Conservation (phyloP, 2,888 invertebrate genomes). For the Callinectes sapidus region DNA sequence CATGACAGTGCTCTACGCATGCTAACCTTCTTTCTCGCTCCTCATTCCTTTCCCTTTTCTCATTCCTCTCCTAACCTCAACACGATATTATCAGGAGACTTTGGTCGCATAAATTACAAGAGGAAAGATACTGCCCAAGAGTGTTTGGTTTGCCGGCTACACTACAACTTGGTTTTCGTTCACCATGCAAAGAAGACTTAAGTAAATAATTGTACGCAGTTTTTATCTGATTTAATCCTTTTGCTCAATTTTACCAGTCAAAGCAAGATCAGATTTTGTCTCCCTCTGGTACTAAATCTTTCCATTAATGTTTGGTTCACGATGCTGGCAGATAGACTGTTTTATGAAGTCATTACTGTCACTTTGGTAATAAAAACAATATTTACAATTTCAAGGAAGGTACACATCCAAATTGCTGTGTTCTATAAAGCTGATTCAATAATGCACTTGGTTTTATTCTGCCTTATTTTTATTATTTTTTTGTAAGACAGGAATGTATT, state of each 20-base stretch:
- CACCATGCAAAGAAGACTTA: background rate
- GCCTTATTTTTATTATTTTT: background rate
- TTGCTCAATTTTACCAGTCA: background rate
- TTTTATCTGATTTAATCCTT: background rate
- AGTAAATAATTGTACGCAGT: background rate
- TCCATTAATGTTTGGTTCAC: background rate
- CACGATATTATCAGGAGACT: slow-evolving; percentile 24
- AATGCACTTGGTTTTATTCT: background rate
- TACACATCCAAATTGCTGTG: background rate
- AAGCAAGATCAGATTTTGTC: background rate
- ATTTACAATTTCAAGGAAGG: background rate
- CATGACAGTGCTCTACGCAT: background rate
- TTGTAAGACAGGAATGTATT: background rate
- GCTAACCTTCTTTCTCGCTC: slow-evolving; percentile 21
- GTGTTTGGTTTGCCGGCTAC: slow-evolving; percentile 33
- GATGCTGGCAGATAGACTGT: background rate
- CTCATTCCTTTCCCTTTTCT: slow-evolving; percentile 22
- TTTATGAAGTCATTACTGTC: background rate
- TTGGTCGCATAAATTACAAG: slow-evolving; percentile 33
- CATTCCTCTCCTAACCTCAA: slow-evolving; percentile 31
- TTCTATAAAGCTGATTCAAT: background rate
- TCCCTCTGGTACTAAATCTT: background rate
- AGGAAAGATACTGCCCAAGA: slow-evolving; percentile 33
- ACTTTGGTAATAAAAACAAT: background rate
- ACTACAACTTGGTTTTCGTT: background rate